These are phyloP conservation scores for Leptopilina syphax DNA, from an alignment of 2,888 invertebrate genomes.

Conservation along the genomic window DNA sequence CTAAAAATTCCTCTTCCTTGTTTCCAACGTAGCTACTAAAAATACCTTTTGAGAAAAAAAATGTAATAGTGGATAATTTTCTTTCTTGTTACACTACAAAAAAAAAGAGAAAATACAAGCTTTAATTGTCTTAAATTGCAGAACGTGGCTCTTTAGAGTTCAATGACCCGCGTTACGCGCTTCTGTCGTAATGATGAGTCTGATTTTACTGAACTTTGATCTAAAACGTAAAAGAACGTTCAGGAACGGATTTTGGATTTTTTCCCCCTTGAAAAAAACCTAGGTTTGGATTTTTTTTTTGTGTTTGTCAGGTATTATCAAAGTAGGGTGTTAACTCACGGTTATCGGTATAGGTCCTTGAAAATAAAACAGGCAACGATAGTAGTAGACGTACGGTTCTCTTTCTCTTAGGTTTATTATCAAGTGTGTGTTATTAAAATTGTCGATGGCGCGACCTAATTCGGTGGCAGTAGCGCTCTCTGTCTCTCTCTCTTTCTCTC, in stretches of 20 bases:
- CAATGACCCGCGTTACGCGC: conserved; percentile 24
- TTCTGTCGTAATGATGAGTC: conserved; percentile 20
- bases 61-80: not conserved
- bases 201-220: conserved; percentile 37
- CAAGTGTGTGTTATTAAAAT: conserved; percentile 50
- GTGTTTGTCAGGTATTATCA: not conserved
- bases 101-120: not conserved
- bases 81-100: not conserved
- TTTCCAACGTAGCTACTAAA: no score
- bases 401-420: conserved; percentile 23
- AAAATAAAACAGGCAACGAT: conserved; percentile 20
- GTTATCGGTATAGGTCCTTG: not conserved
- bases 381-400: not conserved
- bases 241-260: not conserved
- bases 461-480: conserved; percentile 60
- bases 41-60: no score
- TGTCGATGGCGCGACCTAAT: conserved; percentile 64
- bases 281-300: no score
- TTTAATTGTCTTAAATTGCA: conserved; percentile 35
- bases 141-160: conserved; percentile 18
- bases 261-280: no score
- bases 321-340: not conserved
- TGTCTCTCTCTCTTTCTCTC: no score
- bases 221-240: conserved; percentile 16
- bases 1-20: no score